Evolutionary conservation across 2,113 vertebrate species (phyloP).

Genomic region (Cephalopterus ornatus): DNA sequence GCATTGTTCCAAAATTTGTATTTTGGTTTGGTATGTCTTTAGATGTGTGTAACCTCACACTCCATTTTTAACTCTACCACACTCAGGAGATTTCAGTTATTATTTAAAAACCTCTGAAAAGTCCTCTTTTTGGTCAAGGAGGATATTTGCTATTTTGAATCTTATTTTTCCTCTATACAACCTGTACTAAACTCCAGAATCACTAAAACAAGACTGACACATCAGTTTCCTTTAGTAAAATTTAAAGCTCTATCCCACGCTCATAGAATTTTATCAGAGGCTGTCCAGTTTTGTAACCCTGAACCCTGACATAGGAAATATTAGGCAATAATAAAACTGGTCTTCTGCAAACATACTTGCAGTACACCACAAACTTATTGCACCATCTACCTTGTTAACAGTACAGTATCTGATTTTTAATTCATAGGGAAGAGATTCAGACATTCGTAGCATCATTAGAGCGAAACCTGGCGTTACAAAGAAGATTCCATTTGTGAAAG

Average conservation of each 20-base stretch:
- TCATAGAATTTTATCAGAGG: neutral
- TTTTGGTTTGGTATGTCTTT: neutral
- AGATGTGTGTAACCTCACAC: neutral
- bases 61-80: neutral
- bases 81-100: neutral
- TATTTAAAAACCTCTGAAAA: neutral
- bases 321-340: neutral
- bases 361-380: neutral
- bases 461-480: neutral
- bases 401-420: neutral
- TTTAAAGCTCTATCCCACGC: neutral
- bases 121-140: neutral
- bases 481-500: neutral
- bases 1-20: neutral
- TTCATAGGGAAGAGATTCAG: neutral
- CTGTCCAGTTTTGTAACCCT: neutral
- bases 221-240: neutral
- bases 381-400: neutral
- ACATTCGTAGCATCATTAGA: neutral
- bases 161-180: neutral
- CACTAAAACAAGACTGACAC: neutral
- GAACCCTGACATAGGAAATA: neutral
- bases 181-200: neutral
- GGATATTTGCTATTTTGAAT: neutral
- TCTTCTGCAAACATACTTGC: neutral